phyloP scores from a whole-genome alignment of 92 coral and sea anemone species.

The Nematostella vectensis region DNA sequence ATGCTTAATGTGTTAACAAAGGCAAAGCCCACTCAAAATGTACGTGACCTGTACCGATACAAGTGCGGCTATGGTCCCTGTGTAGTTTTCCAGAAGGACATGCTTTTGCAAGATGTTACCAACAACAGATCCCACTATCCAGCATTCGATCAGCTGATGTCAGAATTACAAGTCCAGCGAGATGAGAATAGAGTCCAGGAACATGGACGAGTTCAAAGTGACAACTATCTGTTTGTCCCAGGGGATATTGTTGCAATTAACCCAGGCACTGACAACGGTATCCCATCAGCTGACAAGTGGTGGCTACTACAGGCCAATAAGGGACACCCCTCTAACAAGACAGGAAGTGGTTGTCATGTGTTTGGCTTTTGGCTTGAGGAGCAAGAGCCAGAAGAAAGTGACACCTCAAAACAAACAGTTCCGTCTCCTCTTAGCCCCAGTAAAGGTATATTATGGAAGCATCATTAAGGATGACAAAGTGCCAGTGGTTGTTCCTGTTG shows the following conservation, averaged over 20 bases:
- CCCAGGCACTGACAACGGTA: constrained; percentile 24
- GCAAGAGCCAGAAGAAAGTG: not conserved
- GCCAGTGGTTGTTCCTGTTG: constrained; percentile 40
- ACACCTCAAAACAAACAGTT: constrained; percentile 14
- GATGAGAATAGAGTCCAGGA: not conserved
- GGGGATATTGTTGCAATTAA: constrained; percentile 50
- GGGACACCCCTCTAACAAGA: constrained; percentile 18
- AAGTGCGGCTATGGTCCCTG: constrained; percentile 62
- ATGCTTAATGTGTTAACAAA: constrained; percentile 37
- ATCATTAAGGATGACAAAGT: constrained; percentile 13
- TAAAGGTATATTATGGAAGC: constrained; percentile 49
- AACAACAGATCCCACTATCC: constrained; percentile 18
- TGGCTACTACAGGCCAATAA: constrained; percentile 12
- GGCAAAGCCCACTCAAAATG: constrained; percentile 45
- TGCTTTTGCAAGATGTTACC: constrained; percentile 10
- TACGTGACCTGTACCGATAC: constrained; percentile 43
- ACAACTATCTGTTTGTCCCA: constrained; percentile 24
- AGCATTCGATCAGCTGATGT: constrained; percentile 42
- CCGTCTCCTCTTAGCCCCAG: constrained; percentile 16
- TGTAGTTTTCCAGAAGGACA: constrained; percentile 48
- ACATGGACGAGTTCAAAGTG: constrained; percentile 7
- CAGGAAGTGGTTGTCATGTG: constrained; percentile 33
- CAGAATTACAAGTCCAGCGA: constrained; percentile 24
- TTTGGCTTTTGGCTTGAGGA: constrained; percentile 64
- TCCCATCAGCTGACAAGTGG: not conserved